Evolutionary conservation across 2,113 vertebrate genomes (phyloP), one percentile per base, ranked within the genome.

Genomic region (Sminthopsis crassicaudata): DNA sequence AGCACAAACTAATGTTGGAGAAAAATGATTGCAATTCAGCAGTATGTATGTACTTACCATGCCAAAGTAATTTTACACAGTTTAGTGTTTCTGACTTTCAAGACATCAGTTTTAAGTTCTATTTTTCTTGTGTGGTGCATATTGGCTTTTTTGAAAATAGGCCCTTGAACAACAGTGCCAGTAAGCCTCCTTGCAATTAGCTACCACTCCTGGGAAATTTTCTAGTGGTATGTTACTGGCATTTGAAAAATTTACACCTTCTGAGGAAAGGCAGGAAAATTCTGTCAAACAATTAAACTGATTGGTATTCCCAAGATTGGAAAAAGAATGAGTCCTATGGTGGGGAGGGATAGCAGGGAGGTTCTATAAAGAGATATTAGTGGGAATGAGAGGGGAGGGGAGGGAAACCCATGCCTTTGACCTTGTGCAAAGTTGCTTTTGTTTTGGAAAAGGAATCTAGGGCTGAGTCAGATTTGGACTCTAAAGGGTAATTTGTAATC

Each of bases 201-300:
- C 98, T 98, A 97, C 98, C 98, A 98, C 98, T 99, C 98, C 90
- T 98, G 99, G 98, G 98, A 99, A 98, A 98, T 98, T 98, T 98
- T 98, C 93, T 97, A 96, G 97, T 98, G 97, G 97, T 98, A 98
- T 98, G 98, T 98, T 99, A 97, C 97, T 98, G 98, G 98, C 98
- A 98, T 98, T 99, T 99, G 98, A 98, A 98, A 99, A 99, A 98
- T 98, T 97, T 96, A 97, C 98, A 99, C 98, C 98, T 99, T 99
- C 98, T 98, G 96, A 98, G 96, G 93, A 99, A 98, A 99, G 98
- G 97, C 98, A 99, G 98, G 98, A 99, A 99, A 98, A 99, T 97
- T 98, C 98, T 99, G 98, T 99, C 98, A 99, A 98, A 98, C 98
- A 99, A 98, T 98, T 98, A 98, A 98, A 98, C 98, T 98, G 98